Evolutionary conservation across 2,113 vertebrate genomes (phyloP).

Genomic region (Himantopus leucocephalus): DNA sequence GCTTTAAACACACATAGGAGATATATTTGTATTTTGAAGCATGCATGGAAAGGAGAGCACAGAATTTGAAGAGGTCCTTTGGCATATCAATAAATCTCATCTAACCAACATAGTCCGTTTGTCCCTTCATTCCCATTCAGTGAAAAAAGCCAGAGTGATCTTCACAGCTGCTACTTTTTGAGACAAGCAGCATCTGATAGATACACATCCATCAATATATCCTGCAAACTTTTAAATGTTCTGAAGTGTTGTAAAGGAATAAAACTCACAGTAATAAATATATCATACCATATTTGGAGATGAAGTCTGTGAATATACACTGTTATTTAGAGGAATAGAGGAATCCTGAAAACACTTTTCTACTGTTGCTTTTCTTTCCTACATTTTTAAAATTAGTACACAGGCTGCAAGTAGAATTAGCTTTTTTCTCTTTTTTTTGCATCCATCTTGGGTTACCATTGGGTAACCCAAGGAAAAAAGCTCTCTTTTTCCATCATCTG

Average conservation of each 20-base stretch:
- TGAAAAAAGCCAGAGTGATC: background rate
- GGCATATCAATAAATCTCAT: background rate
- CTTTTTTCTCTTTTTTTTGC: background rate
- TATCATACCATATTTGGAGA: background rate
- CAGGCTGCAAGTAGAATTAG: background rate
- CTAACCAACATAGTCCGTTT: background rate
- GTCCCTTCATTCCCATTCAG: background rate
- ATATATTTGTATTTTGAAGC: background rate
- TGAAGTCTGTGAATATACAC: background rate
- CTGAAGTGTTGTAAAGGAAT: background rate
- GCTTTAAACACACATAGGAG: background rate
- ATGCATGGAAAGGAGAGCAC: background rate
- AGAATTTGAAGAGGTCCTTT: background rate
- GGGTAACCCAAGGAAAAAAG: background rate
- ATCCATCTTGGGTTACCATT: background rate
- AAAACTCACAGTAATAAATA: background rate
- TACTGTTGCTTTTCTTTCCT: background rate
- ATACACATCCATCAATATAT: background rate
- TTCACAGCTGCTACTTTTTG: background rate
- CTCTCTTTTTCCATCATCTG: background rate
- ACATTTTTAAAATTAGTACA: background rate
- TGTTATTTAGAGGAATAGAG: background rate
- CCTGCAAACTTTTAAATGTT: background rate
- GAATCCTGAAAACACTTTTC: background rate
- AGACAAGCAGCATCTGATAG: background rate